Conservation (phyloP, 2,113 vertebrate species). For the Azemiops feae region DNA sequence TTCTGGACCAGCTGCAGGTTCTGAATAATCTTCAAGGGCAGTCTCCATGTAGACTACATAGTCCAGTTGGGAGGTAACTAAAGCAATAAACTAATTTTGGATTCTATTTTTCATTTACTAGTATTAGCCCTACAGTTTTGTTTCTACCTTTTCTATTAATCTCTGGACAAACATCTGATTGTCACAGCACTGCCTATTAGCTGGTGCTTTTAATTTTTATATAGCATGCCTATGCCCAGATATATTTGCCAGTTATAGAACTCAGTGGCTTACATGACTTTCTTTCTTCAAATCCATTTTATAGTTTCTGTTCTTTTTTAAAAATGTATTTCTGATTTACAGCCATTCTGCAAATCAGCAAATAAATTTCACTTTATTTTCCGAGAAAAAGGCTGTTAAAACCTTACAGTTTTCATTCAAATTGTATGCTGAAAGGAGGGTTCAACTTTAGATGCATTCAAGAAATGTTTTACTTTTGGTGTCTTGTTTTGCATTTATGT, state of each 20-base stretch:
- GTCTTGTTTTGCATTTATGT: not conserved
- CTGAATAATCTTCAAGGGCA: not conserved
- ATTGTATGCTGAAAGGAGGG: not conserved
- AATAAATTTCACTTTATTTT: not conserved
- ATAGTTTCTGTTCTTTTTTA: not conserved
- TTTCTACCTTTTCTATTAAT: not conserved
- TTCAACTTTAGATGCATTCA: not conserved
- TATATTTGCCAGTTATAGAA: not conserved
- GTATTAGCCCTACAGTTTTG: not conserved
- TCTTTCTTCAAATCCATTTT: not conserved
- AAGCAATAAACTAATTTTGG: not conserved
- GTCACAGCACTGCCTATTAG: not conserved
- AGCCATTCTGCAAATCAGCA: not conserved
- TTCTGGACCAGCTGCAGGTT: not conserved
- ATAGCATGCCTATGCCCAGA: not conserved
- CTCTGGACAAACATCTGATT: not conserved
- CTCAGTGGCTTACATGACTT: not conserved
- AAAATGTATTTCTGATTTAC: not conserved
- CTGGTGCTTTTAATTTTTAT: not conserved
- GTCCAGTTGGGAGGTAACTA: not conserved
- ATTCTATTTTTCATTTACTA: not conserved
- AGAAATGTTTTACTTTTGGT: not conserved
- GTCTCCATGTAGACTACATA: not conserved
- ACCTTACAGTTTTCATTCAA: not conserved
- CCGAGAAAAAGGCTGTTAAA: not conserved